Percentiles rank a stretch among this genome's conserved stretches.
phyloP scores from a whole-genome alignment of 2,888 invertebrate genomes.

The Cheilosia urbana region DNA sequence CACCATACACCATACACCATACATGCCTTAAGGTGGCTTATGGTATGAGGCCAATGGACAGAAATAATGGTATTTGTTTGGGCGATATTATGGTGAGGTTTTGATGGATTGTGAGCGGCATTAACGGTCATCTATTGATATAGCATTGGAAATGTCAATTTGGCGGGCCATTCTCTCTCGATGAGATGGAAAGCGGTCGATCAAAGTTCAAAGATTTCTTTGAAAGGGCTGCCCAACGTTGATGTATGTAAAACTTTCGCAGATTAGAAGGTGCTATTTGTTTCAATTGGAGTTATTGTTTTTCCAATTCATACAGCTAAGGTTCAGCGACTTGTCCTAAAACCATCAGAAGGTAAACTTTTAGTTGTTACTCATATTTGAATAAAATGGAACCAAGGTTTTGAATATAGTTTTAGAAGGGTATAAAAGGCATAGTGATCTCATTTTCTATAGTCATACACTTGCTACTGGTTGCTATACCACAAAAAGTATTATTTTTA shows the following conservation, averaged over 20 bases:
- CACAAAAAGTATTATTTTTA: no score
- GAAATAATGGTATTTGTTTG: conserved; percentile 21
- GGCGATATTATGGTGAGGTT: conserved; percentile 26
- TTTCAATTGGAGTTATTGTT: no score
- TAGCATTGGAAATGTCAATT: conserved; percentile 20
- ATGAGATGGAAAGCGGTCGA: background rate
- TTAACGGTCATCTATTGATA: conserved; percentile 36
- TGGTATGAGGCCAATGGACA: conserved; percentile 62
- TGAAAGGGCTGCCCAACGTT: background rate
- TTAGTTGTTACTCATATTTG: no score
- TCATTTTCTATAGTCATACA: no score
- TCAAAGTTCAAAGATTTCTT: background rate
- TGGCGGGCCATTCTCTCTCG: conserved; percentile 5
- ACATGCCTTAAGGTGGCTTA: conserved; percentile 30
- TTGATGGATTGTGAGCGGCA: conserved; percentile 47
- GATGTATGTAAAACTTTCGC: background rate
- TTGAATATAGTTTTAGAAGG: no score
- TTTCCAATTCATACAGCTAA: no score
- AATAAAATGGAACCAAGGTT: no score
- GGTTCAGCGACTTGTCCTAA: no score
- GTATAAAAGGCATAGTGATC: no score
- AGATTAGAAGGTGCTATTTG: background rate
- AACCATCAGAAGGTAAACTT: no score
- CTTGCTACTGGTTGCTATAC: no score
- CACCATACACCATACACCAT: conserved; percentile 11